phyloP scores from a whole-genome alignment of 2,888 invertebrate species.

The Drosophila anomalata region DNA sequence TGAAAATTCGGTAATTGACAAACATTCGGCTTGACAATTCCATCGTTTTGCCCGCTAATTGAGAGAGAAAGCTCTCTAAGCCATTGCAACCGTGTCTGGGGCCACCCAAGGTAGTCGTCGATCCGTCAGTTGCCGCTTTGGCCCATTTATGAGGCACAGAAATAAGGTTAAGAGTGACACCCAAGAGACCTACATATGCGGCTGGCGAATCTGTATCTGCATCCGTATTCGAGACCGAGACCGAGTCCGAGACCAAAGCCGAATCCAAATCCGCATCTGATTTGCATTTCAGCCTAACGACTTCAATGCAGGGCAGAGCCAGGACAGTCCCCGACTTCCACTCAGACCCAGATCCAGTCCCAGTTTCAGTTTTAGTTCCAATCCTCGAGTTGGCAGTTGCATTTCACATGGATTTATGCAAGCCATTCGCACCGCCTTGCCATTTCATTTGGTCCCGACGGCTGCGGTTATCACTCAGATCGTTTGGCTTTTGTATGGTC shows the following conservation, averaged over 20 bases:
- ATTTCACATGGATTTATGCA: conserved; percentile 79
- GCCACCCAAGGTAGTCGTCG: conserved; percentile 56
- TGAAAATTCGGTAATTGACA: conserved; percentile 36
- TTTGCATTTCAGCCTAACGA: conserved; percentile 77
- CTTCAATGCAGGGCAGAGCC: conserved; percentile 17
- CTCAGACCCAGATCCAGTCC: not conserved
- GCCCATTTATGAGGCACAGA: conserved; percentile 68
- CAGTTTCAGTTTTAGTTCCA: conserved; percentile 12
- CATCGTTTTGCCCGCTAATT: conserved; percentile 27
- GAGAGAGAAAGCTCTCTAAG: conserved; percentile 32
- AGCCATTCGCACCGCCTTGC: conserved; percentile 73
- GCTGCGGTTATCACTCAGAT: conserved; percentile 59
- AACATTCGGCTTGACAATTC: conserved; percentile 40
- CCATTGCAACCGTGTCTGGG: conserved; percentile 11
- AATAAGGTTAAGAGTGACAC: conserved; percentile 79
- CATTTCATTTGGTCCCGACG: conserved; percentile 59
- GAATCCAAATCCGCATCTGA: conserved; percentile 54
- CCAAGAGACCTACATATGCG: conserved; percentile 73
- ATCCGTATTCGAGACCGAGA: conserved; percentile 20
- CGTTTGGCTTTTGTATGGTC: conserved; percentile 28
- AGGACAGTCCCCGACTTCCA: not conserved
- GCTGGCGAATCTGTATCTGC: conserved; percentile 18
- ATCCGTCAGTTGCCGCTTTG: conserved; percentile 37
- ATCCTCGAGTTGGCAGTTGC: conserved; percentile 43
- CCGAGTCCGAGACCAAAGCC: conserved; percentile 14